These are phyloP conservation scores for Cephus cinctus DNA, from an alignment of 1,140 invertebrate genomes.

Conservation along the genomic window DNA sequence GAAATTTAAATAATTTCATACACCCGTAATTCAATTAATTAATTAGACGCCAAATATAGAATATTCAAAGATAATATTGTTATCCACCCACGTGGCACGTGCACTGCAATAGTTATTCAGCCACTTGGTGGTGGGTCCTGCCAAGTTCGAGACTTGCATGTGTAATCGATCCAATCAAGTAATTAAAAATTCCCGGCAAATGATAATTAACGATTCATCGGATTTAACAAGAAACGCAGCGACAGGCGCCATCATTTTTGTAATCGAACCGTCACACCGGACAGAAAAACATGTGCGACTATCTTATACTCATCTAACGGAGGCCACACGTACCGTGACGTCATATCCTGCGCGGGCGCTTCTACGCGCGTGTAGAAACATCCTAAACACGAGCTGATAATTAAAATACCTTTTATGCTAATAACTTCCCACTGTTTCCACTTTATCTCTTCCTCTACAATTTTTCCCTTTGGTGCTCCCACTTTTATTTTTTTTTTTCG, in stretches of 20 bases:
- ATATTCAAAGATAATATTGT: too few relatives aligned
- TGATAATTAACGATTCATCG: background rate
- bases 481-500: background rate
- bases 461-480: constrained; percentile 1
- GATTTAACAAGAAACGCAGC: background rate
- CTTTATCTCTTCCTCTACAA: background rate
- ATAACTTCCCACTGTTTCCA: constrained; percentile 10
- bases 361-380: constrained; percentile 5
- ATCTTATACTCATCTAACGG: background rate
- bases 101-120: too few relatives aligned
- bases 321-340: constrained; percentile 20
- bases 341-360: constrained; percentile 20
- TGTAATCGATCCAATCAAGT: background rate
- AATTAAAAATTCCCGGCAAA: background rate
- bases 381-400: constrained; percentile 18
- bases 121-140: background rate
- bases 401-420: constrained; percentile 19
- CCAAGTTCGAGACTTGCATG: background rate
- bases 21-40: too few relatives aligned
- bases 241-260: background rate
- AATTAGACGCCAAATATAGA: too few relatives aligned
- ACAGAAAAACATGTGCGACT: constrained; percentile 1
- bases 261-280: background rate
- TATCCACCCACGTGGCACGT: too few relatives aligned
- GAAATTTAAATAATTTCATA: too few relatives aligned